A percentile compares a stretch with the other conserved stretches of the same genome.
Evolutionary conservation across 2,888 invertebrate genomes (phyloP).

Genomic region (Belgica antarctica): DNA sequence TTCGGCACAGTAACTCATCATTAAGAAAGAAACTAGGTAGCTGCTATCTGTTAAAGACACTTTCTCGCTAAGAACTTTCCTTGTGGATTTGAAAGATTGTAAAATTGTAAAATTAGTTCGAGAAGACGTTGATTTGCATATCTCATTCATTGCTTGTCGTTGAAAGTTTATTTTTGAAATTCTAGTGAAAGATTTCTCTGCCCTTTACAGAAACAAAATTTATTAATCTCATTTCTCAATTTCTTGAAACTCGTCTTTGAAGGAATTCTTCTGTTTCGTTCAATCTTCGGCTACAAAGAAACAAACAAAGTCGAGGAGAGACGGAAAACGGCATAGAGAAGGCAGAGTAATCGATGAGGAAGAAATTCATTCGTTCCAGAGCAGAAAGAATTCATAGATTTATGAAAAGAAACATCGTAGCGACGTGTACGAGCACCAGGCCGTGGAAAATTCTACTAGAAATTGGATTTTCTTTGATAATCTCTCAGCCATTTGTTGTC

Average conservation of each 20-base stretch:
- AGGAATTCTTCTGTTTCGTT: background rate
- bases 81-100: too few species aligned
- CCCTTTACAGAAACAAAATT: too few species aligned
- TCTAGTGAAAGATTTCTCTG: too few species aligned
- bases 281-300: background rate
- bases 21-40: too few species aligned
- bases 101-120: too few species aligned
- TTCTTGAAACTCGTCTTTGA: slow-evolving; percentile 2
- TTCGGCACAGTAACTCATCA: too few species aligned
- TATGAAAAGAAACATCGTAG: slow-evolving; percentile 19
- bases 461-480: slow-evolving; percentile 24
- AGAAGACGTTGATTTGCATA: too few species aligned
- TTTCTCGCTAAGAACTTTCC: too few species aligned
- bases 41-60: too few species aligned
- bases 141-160: too few species aligned
- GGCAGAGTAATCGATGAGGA: slow-evolving; percentile 23
- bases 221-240: slow-evolving; percentile 9
- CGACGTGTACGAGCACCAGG: slow-evolving; percentile 29
- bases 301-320: slow-evolving; percentile 16
- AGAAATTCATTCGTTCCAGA: slow-evolving; percentile 42
- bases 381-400: slow-evolving; percentile 19
- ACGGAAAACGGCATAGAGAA: background rate
- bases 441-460: slow-evolving; percentile 31
- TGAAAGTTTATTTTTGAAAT: too few species aligned
- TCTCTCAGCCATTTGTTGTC: slow-evolving; percentile 11